Evolutionary conservation across 2,888 invertebrate genomes (phyloP).

Genomic region (Aelia acuminata): DNA sequence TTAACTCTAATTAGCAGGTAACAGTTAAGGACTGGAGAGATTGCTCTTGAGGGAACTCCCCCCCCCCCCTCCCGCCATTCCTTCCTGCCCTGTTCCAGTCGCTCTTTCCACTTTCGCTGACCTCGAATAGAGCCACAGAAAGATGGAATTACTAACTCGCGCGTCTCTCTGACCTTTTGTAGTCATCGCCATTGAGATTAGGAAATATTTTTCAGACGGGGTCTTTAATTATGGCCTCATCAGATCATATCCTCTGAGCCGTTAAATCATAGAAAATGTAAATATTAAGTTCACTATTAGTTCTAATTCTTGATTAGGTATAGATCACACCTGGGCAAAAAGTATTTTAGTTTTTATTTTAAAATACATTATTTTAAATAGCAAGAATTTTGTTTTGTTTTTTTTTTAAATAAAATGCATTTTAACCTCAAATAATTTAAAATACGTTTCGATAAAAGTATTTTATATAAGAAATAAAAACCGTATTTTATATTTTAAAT

Average conservation of each 20-base stretch:
- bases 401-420: no score
- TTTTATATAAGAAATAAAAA: no score
- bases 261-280: neutral
- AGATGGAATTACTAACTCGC: conserved; percentile 15
- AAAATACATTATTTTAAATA: no score
- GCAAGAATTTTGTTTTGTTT: no score
- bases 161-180: neutral
- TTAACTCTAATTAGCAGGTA: neutral
- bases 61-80: neutral
- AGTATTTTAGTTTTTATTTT: no score
- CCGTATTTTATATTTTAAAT: no score
- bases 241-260: neutral
- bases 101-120: conserved; percentile 42
- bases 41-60: no score
- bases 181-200: neutral
- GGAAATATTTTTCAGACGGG: neutral
- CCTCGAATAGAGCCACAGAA: conserved; percentile 34
- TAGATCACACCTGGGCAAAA: no score
- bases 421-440: no score
- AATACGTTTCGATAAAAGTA: no score
- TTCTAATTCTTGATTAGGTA: no score
- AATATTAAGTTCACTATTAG: no score
- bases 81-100: neutral
- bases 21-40: neutral
- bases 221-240: neutral